These are phyloP conservation scores for Sporophila hypoxantha DNA, from an alignment of 2,113 vertebrate species.

Conservation along the genomic window DNA sequence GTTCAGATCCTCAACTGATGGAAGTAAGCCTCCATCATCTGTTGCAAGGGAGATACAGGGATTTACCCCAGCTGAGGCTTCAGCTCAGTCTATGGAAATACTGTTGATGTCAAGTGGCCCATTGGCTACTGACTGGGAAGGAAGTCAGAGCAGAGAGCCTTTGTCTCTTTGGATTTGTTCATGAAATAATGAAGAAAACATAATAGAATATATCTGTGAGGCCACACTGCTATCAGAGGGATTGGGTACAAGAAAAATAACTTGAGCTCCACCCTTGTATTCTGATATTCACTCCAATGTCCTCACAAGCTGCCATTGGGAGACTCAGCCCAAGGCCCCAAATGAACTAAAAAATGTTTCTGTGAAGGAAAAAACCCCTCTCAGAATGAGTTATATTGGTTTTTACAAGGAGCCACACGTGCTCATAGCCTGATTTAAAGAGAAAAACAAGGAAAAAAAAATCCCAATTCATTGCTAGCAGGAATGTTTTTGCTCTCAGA, in stretches of 20 bases:
- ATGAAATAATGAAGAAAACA: background rate
- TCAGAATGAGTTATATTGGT: fast-evolving
- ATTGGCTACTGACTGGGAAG: background rate
- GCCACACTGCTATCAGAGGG: background rate
- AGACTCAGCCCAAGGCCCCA: background rate
- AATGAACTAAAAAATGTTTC: background rate
- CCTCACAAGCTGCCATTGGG: background rate
- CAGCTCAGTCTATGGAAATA: background rate
- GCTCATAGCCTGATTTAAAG: background rate
- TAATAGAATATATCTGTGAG: background rate
- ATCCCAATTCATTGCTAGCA: fast-evolving
- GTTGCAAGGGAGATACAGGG: background rate
- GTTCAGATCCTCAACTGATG: background rate
- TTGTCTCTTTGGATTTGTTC: background rate
- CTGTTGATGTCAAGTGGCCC: background rate
- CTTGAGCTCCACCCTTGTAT: background rate
- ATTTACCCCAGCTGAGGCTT: background rate
- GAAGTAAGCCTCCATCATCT: background rate
- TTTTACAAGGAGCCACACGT: background rate
- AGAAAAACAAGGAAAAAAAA: background rate
- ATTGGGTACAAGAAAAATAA: background rate
- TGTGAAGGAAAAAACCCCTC: background rate
- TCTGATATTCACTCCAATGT: background rate
- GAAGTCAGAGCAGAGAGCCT: background rate
- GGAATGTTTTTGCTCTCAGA: background rate